phyloP scores from a whole-genome alignment of 35 echinoderm and acorn worm species.

The Lytechinus variegatus region DNA sequence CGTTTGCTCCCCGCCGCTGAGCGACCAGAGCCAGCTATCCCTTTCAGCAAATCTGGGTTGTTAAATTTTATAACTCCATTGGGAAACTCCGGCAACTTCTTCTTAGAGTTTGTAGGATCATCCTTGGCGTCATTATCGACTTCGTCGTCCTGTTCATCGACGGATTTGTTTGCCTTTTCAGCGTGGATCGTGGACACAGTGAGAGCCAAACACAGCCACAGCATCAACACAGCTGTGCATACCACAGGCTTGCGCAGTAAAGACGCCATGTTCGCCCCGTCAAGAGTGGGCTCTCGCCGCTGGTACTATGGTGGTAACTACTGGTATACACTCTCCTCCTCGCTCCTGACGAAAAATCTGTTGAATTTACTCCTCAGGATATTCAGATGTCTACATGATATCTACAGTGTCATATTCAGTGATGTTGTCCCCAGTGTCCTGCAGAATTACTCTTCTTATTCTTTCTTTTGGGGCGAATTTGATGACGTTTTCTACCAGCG shows the following conservation, averaged over 20 bases:
- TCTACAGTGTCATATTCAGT: background rate
- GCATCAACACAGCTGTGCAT: background rate
- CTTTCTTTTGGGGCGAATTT: background rate
- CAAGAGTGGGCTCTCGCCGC: background rate
- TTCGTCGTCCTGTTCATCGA: background rate
- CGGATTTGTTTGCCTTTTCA: background rate
- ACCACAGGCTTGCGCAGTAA: background rate
- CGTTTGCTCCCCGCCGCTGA: constrained; percentile 5
- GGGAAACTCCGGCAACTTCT: constrained; percentile 45
- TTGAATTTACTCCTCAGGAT: background rate
- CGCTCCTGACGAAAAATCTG: background rate
- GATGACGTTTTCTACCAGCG: background rate
- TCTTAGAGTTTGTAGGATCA: constrained; percentile 38
- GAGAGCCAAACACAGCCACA: constrained; percentile 25
- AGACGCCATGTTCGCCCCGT: constrained; percentile 41
- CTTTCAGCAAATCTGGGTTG: constrained; percentile 52
- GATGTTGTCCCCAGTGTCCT: background rate
- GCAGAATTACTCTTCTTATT: background rate
- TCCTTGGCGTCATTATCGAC: background rate
- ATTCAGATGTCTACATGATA: background rate
- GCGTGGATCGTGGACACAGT: background rate
- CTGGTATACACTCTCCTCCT: too few relatives aligned
- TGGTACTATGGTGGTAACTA: background rate
- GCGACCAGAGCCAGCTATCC: background rate
- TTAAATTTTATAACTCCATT: constrained; percentile 49